Conservation (phyloP, 2,888 invertebrate species). For the Drosophila mimica region DNA sequence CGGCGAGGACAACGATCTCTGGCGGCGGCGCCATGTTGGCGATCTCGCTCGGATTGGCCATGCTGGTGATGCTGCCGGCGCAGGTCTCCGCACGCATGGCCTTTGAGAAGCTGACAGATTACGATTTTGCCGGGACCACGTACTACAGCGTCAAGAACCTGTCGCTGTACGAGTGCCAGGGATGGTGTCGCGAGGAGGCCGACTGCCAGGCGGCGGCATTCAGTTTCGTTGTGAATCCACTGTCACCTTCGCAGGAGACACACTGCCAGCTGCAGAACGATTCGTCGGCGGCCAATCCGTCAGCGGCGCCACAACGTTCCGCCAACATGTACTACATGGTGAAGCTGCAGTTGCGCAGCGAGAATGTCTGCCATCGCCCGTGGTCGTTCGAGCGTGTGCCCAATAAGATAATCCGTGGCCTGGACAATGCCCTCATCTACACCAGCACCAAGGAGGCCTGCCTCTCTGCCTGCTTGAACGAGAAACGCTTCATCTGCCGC, state of each 20-base stretch:
- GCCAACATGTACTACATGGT: slow-evolving; percentile 98
- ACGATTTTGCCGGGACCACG: slow-evolving; percentile 95
- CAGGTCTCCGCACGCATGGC: slow-evolving; percentile 90
- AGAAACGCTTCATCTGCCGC: slow-evolving; percentile 96
- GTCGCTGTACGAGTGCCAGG: slow-evolving; percentile 96
- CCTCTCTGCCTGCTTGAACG: slow-evolving; percentile 95
- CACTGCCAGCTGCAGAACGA: slow-evolving; percentile 96
- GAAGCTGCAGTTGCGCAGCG: slow-evolving; percentile 93
- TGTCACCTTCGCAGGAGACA: slow-evolving; percentile 96
- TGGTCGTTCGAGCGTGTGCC: slow-evolving; percentile 98
- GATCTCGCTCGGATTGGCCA: slow-evolving; percentile 32
- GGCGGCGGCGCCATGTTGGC: slow-evolving; percentile 37
- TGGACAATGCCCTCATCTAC: slow-evolving; percentile 96
- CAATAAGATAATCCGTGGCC: slow-evolving; percentile 94
- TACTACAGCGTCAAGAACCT: slow-evolving; percentile 97
- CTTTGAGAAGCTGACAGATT: slow-evolving; percentile 96
- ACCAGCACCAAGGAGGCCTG: slow-evolving; percentile 97
- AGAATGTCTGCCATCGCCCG: slow-evolving; percentile 95
- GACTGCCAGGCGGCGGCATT: slow-evolving; percentile 97
- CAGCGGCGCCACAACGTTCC: slow-evolving; percentile 92
- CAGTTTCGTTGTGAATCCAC: slow-evolving; percentile 96
- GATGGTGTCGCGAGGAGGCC: slow-evolving; percentile 96
- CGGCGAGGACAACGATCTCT: slow-evolving; percentile 26
- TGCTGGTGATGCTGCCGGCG: slow-evolving; percentile 54
- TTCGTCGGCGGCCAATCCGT: slow-evolving; percentile 95